phyloP scores from a whole-genome alignment of 2,113 vertebrate species.

The Pica pica region DNA sequence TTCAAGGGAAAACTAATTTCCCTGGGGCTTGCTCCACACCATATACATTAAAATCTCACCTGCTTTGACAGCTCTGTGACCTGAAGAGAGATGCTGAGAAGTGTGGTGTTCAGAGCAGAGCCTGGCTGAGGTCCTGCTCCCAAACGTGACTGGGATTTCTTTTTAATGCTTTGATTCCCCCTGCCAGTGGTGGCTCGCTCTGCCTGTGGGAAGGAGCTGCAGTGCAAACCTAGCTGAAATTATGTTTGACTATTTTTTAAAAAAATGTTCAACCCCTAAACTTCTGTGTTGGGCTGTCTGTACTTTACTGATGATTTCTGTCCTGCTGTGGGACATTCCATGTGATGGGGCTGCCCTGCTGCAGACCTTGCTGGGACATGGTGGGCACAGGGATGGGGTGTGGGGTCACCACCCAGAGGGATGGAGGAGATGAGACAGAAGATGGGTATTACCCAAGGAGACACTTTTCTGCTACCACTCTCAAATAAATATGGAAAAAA shows the following conservation, averaged over 20 bases:
- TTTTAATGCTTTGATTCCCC: not conserved
- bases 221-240: not conserved
- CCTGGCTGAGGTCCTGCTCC: not conserved
- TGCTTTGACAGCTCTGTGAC: not conserved
- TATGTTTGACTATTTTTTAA: not conserved
- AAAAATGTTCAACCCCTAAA: not conserved
- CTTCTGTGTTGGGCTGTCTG: not conserved
- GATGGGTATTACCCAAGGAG: not conserved
- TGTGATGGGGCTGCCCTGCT: not conserved
- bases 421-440: not conserved
- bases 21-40: not conserved
- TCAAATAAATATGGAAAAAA: not conserved
- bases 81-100: not conserved
- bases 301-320: not conserved
- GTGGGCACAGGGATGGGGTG: not conserved
- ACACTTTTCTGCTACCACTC: not conserved
- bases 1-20: conserved; percentile 17
- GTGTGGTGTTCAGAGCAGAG: not conserved
- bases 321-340: not conserved
- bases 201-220: not conserved
- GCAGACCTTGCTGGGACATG: not conserved
- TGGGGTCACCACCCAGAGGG: fast-evolving
- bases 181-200: not conserved
- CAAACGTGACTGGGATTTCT: not conserved
- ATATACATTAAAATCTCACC: not conserved